These are phyloP conservation scores for Drosophila sucinea DNA, from an alignment of 1,140 invertebrate genomes.

Conservation along the genomic window DNA sequence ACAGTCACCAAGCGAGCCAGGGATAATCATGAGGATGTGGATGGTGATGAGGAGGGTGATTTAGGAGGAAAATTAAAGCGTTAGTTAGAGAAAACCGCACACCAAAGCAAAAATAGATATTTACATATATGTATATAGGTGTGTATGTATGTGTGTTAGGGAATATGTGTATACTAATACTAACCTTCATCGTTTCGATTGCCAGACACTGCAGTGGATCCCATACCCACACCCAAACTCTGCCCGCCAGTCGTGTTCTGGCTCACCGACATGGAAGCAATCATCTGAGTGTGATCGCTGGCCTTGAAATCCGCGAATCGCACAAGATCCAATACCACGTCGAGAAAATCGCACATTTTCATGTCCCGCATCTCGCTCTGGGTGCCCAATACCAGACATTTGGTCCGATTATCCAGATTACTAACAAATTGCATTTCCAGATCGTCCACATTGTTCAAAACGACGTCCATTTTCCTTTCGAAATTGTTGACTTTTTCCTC, in stretches of 20 bases:
- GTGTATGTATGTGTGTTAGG: background rate
- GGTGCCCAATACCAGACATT: constrained; percentile 34
- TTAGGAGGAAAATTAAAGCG: constrained; percentile 38
- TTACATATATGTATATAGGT: background rate
- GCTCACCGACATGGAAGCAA: constrained; percentile 54
- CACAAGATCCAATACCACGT: constrained; percentile 36
- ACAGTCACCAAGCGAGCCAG: constrained; percentile 44
- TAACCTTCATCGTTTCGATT: constrained; percentile 77
- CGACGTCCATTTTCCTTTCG: constrained; percentile 68
- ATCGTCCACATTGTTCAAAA: constrained; percentile 52
- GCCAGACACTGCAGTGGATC: background rate
- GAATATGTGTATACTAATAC: background rate
- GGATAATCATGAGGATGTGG: constrained; percentile 21
- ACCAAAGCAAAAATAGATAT: constrained; percentile 43
- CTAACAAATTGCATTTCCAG: constrained; percentile 45
- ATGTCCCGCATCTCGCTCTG: constrained; percentile 59
- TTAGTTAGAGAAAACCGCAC: constrained; percentile 39
- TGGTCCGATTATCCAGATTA: constrained; percentile 42
- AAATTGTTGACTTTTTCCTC: constrained; percentile 75
- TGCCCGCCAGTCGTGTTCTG: constrained; percentile 37
- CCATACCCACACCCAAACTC: background rate
- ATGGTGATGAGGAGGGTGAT: constrained; percentile 25
- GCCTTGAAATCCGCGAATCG: constrained; percentile 59
- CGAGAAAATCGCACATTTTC: constrained; percentile 55
- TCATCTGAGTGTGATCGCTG: constrained; percentile 62